Percentiles rank a stretch among this genome's conserved stretches.
phyloP scores from a whole-genome alignment of 2,888 invertebrate species.

The Athripsodes cinereus region DNA sequence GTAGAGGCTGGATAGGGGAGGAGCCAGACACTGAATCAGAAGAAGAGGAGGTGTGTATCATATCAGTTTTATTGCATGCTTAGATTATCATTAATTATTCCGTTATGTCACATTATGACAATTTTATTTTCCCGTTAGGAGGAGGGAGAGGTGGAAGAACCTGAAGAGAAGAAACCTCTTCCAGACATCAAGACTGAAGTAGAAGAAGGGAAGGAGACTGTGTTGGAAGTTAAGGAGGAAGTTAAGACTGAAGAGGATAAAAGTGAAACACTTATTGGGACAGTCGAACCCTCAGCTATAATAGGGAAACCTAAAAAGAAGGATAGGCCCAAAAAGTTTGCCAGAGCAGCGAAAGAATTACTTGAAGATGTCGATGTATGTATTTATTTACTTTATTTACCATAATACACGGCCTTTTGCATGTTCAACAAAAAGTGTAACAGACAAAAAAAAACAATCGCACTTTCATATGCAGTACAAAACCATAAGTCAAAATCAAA shows the following conservation, averaged over 20 bases:
- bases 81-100: too few species aligned
- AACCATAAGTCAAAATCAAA: too few species aligned
- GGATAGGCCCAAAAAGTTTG: constrained; percentile 17
- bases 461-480: too few species aligned
- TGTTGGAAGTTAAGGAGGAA: constrained; percentile 26
- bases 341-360: constrained; percentile 34
- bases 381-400: too few species aligned
- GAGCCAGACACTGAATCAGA: constrained; percentile 64
- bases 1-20: constrained; percentile 94
- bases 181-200: constrained; percentile 38
- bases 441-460: too few species aligned
- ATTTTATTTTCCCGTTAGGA: not conserved
- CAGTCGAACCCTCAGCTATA: not conserved
- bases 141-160: constrained; percentile 4
- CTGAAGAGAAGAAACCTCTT: constrained; percentile 41
- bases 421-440: too few species aligned
- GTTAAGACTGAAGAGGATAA: constrained; percentile 35
- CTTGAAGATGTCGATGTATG: constrained; percentile 46
- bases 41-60: constrained; percentile 36
- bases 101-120: not conserved
- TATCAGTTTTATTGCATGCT: not conserved
- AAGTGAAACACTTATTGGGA: not conserved
- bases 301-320: not conserved
- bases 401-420: too few species aligned
- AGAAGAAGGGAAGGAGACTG: constrained; percentile 30